phyloP scores from a whole-genome alignment of 2,888 invertebrate genomes.

The Tetragonisca angustula region DNA sequence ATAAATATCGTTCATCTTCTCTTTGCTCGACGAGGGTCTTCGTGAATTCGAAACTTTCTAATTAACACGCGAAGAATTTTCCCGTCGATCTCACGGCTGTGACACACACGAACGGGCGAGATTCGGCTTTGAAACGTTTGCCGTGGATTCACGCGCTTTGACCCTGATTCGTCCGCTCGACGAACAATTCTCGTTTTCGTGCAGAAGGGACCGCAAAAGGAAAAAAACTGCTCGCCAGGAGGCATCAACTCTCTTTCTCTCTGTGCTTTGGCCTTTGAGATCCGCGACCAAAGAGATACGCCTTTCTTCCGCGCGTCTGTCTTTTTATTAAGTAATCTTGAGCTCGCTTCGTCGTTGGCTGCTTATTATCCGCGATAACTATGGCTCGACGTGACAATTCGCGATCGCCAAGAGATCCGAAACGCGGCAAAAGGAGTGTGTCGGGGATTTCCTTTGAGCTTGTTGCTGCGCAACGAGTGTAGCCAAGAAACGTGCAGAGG shows the following conservation, averaged over 20 bases:
- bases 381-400: neutral
- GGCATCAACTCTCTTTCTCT: constrained; percentile 24
- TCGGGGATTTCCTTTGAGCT: constrained; percentile 26
- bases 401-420: neutral
- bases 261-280: constrained; percentile 30
- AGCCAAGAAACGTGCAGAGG: neutral
- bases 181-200: constrained; percentile 44
- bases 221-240: constrained; percentile 25
- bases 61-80: constrained; percentile 19
- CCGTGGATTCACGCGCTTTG: neutral
- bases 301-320: neutral
- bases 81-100: neutral
- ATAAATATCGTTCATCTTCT: no score
- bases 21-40: no score
- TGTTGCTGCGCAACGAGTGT: neutral
- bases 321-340: constrained; percentile 37
- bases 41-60: neutral
- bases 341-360: constrained; percentile 5
- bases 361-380: constrained; percentile 41
- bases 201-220: constrained; percentile 14
- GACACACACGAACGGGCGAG: neutral
- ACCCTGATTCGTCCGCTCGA: constrained; percentile 11
- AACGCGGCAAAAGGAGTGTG: neutral
- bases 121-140: constrained; percentile 7
- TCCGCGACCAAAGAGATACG: constrained; percentile 31